Base-by-base conservation (phyloP, 2,888 invertebrate species). In the Sepioteuthis lessoniana region DNA sequence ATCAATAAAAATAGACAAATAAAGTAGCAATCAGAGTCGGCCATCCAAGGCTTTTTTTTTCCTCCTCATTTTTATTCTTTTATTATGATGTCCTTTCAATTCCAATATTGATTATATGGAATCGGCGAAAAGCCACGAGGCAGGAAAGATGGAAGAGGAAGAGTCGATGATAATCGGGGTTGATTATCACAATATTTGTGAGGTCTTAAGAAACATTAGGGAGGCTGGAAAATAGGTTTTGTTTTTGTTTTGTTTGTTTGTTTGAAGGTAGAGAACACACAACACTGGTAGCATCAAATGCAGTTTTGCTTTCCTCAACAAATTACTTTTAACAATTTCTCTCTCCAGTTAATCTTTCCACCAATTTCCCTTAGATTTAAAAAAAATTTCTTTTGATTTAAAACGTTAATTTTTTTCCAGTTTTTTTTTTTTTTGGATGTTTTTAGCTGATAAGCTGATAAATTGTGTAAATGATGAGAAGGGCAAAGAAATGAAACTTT, bases 381-480 rank as follows among this genome's bases (percentile, higher is more conserved):
- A n/a, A n/a, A n/a, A n/a, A n/a, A n/a, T 35, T 76, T 35, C 76
- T n/a, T 76, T n/a, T n/a, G n/a, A 25, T 35, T 76, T 76, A 13
- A 76, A 35, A 13, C 0, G 16, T 16, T n/a, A n/a, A 13, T 16
- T 76, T 35, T 35, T 35, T 35, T 25, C n/a, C 28, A 5, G 21
- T 55, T 28, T 25, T 55, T 55, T 0, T 55, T 55, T 2, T 55
- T 25, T 25, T 55, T 55, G 25, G 55, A 2, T 55, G 21, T 21
- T 55, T 55, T 55, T 55, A n/a, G n/a, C 25, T 55, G 21, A 55
- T 55, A 55, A 55, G 55, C 55, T 55, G 55, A 47, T 25, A 55
- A 55, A 55, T 76, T 76, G n/a, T 76, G 76, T 76, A 76, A 76
- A 76, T 76, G 76, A 76, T n/a, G n/a, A n/a, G n/a, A n/a, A 76